Evolutionary conservation across 2,797 vertebrate species (phyloP).

Genomic region (Amphiprion clarkii): DNA sequence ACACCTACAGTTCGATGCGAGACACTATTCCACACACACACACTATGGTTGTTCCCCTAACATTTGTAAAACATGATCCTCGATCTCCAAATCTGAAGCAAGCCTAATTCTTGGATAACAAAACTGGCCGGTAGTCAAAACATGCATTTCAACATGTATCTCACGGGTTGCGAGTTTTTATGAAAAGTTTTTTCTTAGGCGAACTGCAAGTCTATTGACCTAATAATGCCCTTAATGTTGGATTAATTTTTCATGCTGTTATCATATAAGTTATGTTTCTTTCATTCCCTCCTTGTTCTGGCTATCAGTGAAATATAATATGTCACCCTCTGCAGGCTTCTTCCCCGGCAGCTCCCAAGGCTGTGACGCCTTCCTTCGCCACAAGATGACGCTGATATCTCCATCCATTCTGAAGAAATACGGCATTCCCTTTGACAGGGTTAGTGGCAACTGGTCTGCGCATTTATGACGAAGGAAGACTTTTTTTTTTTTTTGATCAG

Average conservation of each 20-base stretch:
- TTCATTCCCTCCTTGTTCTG: background rate
- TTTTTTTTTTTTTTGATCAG: background rate
- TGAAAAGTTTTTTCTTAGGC: too few species aligned
- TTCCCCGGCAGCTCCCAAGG: slow-evolving; percentile 98
- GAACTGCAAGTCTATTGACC: too few species aligned
- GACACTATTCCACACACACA: background rate
- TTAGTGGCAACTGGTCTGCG: slow-evolving; percentile 70
- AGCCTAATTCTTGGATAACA: background rate
- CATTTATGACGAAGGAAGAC: background rate
- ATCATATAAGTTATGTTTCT: background rate
- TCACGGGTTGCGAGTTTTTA: too few species aligned
- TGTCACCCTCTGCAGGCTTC: slow-evolving; percentile 87
- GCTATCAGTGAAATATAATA: background rate
- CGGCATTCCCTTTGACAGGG: slow-evolving; percentile 95
- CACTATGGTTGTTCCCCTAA: background rate
- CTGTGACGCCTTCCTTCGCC: slow-evolving; percentile 96
- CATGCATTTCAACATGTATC: background rate
- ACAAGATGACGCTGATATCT: slow-evolving; percentile 99
- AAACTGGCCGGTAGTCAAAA: background rate
- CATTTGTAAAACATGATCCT: background rate
- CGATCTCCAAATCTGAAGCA: background rate
- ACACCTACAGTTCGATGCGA: background rate
- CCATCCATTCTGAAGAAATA: slow-evolving; percentile 98
- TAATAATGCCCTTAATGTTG: background rate
- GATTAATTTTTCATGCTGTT: background rate